phyloP scores from a whole-genome alignment of 2,888 invertebrate species.

The Sphaeridia pumilis region DNA sequence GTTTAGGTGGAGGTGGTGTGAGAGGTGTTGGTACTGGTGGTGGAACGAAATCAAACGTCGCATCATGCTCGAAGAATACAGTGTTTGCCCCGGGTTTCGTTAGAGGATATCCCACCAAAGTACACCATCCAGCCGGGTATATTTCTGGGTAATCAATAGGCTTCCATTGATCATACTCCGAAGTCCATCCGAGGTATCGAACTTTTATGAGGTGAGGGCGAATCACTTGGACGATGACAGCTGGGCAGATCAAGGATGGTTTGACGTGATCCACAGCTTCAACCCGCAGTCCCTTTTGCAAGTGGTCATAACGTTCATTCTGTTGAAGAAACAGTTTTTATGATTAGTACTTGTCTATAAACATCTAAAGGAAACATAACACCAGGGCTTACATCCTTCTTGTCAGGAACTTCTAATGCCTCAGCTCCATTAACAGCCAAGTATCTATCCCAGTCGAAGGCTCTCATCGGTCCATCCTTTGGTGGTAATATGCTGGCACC shows the following conservation, averaged over 20 bases:
- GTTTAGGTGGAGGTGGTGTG: too few relatives aligned
- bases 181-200: constrained; percentile 7
- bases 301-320: neutral
- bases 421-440: neutral
- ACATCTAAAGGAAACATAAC: neutral
- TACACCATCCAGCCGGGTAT: constrained; percentile 10
- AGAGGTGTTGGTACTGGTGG: too few relatives aligned
- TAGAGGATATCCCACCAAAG: neutral
- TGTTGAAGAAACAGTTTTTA: neutral
- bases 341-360: neutral
- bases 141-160: neutral
- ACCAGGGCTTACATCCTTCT: neutral
- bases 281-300: neutral
- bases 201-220: constrained; percentile 3
- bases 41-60: too few relatives aligned
- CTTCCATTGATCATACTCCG: constrained; percentile 10
- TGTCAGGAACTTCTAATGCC: neutral
- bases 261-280: constrained; percentile 8
- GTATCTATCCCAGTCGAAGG: neutral
- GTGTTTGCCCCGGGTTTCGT: neutral
- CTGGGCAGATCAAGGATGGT: constrained; percentile 7
- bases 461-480: too few relatives aligned
- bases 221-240: neutral
- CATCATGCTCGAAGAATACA: too few relatives aligned
- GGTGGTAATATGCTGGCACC: neutral